Base-by-base conservation (phyloP, 1,140 invertebrate genomes). In the Polyergus mexicanus region DNA sequence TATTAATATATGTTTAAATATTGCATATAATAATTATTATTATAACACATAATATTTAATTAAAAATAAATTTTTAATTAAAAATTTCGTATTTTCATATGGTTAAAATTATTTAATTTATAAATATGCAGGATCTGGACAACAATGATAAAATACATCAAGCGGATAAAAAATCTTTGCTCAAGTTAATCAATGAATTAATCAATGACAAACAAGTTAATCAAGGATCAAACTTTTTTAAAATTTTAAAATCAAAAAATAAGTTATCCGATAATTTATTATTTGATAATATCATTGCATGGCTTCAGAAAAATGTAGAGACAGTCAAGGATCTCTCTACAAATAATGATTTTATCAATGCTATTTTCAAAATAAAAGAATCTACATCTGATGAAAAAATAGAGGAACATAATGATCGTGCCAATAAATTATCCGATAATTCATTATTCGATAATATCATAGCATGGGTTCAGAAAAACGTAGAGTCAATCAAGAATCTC, bases 41-140 rank as follows among this genome's bases (percentile, higher is more conserved):
- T n/a, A 5, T 16, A 8, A 1, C 35, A 66, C 35, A n/a, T n/a
- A 8, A 38, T n/a, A 66, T 66, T 66, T 66, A 38, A 65, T 6
- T 7, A 38, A 41, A 22, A 66, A 32, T 66, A 1, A 62, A 66
- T 41, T 38, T 35, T 66, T 8, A n/a, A 66, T 44, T 35, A 38
- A n/a, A 66, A 66, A 38, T 19, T n/a, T 1, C 10, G 19, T 38
- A 13, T 41, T 66, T 11, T 3, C 13, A 13, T 38, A 11, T 58
- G n/a, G 3, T n/a, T 74, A 35, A 35, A 58, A 58, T 22, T 66
- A 66, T 66, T 47, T 13, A 22, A 78, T 65, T 78, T 35, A 51
- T 51, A 32, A 35, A 63, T 54, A 38, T 8, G 6, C 44, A 62
- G 74, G 11, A 44, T 63, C 11, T 13, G 19, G 25, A 63, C 38